Percentiles rank a stretch among this genome's conserved stretches.
phyloP scores from a whole-genome alignment of 1,140 invertebrate genomes.

The Drosophila nikananu region DNA sequence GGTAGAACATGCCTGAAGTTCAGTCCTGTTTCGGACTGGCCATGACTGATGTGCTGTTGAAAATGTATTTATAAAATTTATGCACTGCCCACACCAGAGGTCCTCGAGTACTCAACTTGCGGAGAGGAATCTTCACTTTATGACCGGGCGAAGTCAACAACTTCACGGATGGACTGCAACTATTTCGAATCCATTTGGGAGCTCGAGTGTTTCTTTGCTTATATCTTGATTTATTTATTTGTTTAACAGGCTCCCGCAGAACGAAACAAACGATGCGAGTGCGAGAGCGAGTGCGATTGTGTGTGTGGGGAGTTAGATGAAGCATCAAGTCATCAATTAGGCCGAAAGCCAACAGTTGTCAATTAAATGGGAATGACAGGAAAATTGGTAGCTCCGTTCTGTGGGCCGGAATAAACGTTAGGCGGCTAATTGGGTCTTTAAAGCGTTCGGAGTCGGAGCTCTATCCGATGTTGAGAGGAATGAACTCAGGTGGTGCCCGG shows the following conservation, averaged over 20 bases:
- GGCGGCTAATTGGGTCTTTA: slow-evolving; percentile 66
- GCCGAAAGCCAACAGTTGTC: slow-evolving; percentile 61
- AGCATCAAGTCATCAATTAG: slow-evolving; percentile 65
- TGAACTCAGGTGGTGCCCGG: slow-evolving; percentile 53
- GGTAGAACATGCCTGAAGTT: slow-evolving; percentile 20
- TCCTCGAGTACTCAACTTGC: slow-evolving; percentile 27
- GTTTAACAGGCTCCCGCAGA: slow-evolving; percentile 16
- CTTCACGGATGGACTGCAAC: slow-evolving; percentile 41
- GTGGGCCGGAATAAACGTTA: slow-evolving; percentile 54
- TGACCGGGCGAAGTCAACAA: slow-evolving; percentile 29
- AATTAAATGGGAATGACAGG: slow-evolving; percentile 66
- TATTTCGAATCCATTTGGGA: slow-evolving; percentile 41
- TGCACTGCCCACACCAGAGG: slow-evolving; percentile 65
- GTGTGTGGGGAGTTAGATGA: neutral
- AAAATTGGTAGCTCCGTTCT: slow-evolving; percentile 44
- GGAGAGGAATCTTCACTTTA: slow-evolving; percentile 58
- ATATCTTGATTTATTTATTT: slow-evolving; percentile 56
- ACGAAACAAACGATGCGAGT: slow-evolving; percentile 15
- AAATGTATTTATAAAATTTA: slow-evolving; percentile 72
- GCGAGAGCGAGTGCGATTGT: neutral
- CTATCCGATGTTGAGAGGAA: slow-evolving; percentile 33
- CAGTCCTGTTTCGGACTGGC: slow-evolving; percentile 21
- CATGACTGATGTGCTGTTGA: slow-evolving; percentile 62
- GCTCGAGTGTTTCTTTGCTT: slow-evolving; percentile 27
- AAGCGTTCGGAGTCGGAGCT: slow-evolving; percentile 14